Base-by-base conservation (phyloP, 2,113 vertebrate genomes). In the Argyrosomus japonicus region DNA sequence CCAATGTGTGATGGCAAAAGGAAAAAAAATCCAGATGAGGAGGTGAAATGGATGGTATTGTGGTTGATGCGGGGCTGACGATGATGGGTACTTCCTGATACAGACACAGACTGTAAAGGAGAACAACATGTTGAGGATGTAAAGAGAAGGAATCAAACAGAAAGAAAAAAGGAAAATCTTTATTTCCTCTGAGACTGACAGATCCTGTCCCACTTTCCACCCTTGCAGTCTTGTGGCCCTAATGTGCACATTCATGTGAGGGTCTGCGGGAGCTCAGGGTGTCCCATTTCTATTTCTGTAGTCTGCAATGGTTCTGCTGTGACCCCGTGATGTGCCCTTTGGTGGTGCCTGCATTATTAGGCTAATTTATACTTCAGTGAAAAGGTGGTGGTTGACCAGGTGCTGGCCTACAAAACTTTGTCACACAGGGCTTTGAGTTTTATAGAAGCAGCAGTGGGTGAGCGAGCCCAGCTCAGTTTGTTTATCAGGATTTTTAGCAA, bases 1-100 rank as follows among this genome's bases (percentile, higher is more conserved):
- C 53, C 75, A 69, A 81, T 78, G 72, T 71, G 67, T 69, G 58
- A 82, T 56, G 32, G 67, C 29, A 36, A 43, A 58, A 80, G 13
- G 32, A 64, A 21, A 50, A 50, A 65, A 47, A 40, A 68, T 62
- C 29, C 25, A 56, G 13, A n/a, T 9, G 7, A 76, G 53, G 60
- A 47, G 23, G 48, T 72, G 74, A 72, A 77, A 80, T 63, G 58
- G 54, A 81, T 67, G 57, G 17, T 18, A 50, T 2, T 54, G n/a
- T 36, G 54, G 11, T 57, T 18, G 58, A 65, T 77, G 40, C 23
- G 19, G 14, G 40, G n/a, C 43, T 73, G n/a, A 27, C 1, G 2
- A 68, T 69, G 63, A 57, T 56, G 58, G 40, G 11, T 68, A 48
- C 11, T 60, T 75, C 3, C 36, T 48, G 4, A 56, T 78, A 18